These are phyloP conservation scores for Lampris megalopsis DNA, from an alignment of 2,113 vertebrate genomes.

Conservation along the genomic window DNA sequence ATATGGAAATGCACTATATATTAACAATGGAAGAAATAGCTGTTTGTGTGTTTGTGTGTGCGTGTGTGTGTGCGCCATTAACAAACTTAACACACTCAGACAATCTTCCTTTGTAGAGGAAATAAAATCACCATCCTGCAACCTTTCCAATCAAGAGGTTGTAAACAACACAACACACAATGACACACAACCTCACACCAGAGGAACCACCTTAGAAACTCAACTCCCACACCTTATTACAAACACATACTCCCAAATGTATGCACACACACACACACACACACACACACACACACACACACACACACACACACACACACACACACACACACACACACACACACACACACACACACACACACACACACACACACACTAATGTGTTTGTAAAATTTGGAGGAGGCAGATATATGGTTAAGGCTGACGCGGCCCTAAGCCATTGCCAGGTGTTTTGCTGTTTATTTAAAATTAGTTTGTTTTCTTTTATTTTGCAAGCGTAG, in stretches of 20 bases:
- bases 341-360: slow-evolving; percentile 1
- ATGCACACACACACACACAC: neutral
- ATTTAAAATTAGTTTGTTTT: neutral
- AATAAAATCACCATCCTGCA: no score
- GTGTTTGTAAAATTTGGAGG: neutral
- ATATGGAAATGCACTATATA: no score
- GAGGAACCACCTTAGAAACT: no score
- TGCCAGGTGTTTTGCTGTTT: neutral
- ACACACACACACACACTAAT: neutral
- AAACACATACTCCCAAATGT: neutral
- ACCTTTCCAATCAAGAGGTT: no score
- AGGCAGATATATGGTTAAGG: neutral
- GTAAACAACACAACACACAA: no score
- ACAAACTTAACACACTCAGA: no score
- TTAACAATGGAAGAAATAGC: no score
- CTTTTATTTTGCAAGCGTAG: no score
- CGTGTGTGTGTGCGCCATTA: no score
- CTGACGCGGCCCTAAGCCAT: neutral
- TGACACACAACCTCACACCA: no score
- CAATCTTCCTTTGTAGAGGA: no score
- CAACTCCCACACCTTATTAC: neutral
- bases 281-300: neutral
- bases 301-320: neutral
- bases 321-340: neutral
- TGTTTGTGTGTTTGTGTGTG: no score